Evolutionary conservation across 2,797 vertebrate genomes (phyloP).

Genomic region (Channallabes apus): DNA sequence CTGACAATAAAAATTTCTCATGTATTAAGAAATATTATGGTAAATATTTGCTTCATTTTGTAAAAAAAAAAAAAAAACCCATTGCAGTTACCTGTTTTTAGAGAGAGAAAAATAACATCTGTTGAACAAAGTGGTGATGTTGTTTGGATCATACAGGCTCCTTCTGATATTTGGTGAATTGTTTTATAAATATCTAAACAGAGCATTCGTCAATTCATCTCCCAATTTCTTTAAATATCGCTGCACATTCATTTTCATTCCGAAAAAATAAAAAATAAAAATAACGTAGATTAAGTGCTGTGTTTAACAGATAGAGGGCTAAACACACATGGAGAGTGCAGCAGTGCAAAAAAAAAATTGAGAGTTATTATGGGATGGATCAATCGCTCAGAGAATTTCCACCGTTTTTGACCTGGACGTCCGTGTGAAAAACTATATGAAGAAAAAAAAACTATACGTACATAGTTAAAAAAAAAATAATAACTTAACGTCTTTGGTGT

Average conservation of each 20-base stretch:
- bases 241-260: slow-evolving; percentile 63
- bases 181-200: slow-evolving; percentile 54
- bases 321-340: slow-evolving; percentile 61
- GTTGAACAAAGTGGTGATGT: slow-evolving; percentile 49
- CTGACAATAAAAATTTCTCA: slow-evolving; percentile 44
- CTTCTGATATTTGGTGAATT: slow-evolving; percentile 59
- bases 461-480: neutral
- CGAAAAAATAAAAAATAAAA: slow-evolving; percentile 46
- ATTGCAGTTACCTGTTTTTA: slow-evolving; percentile 47
- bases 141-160: slow-evolving; percentile 45
- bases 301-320: slow-evolving; percentile 62
- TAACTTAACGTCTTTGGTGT: slow-evolving; percentile 88
- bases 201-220: slow-evolving; percentile 47
- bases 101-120: slow-evolving; percentile 41
- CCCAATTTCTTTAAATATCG: slow-evolving; percentile 53
- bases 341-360: slow-evolving; percentile 64
- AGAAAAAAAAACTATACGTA: neutral
- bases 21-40: slow-evolving; percentile 8
- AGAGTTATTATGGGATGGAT: slow-evolving; percentile 61
- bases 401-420: slow-evolving; percentile 38
- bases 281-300: slow-evolving; percentile 76
- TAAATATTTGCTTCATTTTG: slow-evolving; percentile 44
- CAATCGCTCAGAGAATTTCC: slow-evolving; percentile 34
- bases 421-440: slow-evolving; percentile 62
- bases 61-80: slow-evolving; percentile 27